Base-by-base conservation (phyloP, 2,113 vertebrate species). In the Tenrec ecaudatus region DNA sequence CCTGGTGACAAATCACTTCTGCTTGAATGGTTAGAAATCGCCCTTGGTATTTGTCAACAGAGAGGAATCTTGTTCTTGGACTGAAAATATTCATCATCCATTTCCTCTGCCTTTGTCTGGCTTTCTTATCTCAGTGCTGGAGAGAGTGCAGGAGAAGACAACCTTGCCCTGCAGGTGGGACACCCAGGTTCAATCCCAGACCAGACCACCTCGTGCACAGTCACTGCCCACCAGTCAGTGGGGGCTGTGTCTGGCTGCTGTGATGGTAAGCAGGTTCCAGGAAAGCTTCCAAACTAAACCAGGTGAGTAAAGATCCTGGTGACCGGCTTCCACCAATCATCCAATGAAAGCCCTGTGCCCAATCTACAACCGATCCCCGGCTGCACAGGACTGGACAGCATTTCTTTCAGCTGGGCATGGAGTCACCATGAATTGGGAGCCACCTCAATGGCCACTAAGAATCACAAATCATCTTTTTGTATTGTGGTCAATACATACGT, bases 11-110 rank as follows among this genome's bases (percentile, higher is more conserved):
- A 53, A 53, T 53, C 47, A 53, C 47, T 53, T 53, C 47, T 10
- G 9, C 47, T 53, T 14, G 47, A 53, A 53, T 53, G 47, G 47
- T 53, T 53, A 53, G 76, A 82, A 66, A 76, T 5, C 43, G 88
- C 82, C 82, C 93, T 86, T 60, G 87, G 2, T 95, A 86, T 94
- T 96, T 95, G 84, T 94, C 91, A 96, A 82, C 17, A 76, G 31
- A 82, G 20, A 25, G 88, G 6, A 93, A 86, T 64, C 22, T 94
- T 88, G 87, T 0, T 76, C 78, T 82, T 92, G 69, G 96, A 66
- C 53, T 68, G 85, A 93, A 96, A 94, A 78, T 62, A 62, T 58
- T 47, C 43, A 53, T 53, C 60, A 64, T 82, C 60, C 31, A 81
- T 75, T 87, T 79, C 43, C 5, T 82, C 73, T 92, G 11, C 58